Conservation (phyloP, 1,140 invertebrate genomes). For the Solenopsis invicta region DNA sequence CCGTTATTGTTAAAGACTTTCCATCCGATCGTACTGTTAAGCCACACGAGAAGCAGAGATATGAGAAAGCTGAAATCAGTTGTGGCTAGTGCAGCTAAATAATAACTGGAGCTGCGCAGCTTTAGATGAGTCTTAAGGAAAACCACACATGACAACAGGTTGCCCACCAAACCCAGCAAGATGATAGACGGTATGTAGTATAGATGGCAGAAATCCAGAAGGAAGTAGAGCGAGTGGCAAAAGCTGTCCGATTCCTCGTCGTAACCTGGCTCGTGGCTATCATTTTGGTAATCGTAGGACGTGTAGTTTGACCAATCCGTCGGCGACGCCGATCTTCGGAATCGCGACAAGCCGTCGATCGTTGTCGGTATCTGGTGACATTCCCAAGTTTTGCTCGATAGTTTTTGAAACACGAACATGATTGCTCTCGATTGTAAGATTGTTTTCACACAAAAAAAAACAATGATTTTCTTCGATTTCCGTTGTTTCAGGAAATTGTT, state of each 20-base stretch:
- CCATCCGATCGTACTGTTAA: constrained; percentile 86
- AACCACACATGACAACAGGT: constrained; percentile 88
- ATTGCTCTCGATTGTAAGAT: neutral
- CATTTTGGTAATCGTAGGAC: constrained; percentile 32
- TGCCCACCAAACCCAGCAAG: constrained; percentile 87
- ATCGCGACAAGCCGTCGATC: constrained; percentile 12
- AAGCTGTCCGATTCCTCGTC: constrained; percentile 73
- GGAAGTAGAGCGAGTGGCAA: constrained; percentile 80
- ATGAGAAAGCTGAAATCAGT: constrained; percentile 88
- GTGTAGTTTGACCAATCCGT: constrained; percentile 43
- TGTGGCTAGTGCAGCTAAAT: constrained; percentile 88
- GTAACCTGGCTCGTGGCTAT: neutral
- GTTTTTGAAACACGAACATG: constrained; percentile 31
- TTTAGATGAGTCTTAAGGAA: constrained; percentile 88
- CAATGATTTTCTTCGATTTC: neutral
- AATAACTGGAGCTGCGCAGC: constrained; percentile 88
- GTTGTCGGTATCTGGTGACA: neutral
- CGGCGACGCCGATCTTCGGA: constrained; percentile 40
- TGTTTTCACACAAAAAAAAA: neutral
- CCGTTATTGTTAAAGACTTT: constrained; percentile 87
- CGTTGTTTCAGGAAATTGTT: neutral
- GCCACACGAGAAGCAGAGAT: constrained; percentile 87
- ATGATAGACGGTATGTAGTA: constrained; percentile 88
- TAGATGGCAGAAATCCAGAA: constrained; percentile 86
- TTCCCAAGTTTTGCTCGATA: neutral